These are phyloP conservation scores for Nannospalax galili DNA, from an alignment of 2,113 vertebrate genomes.

Conservation along the genomic window DNA sequence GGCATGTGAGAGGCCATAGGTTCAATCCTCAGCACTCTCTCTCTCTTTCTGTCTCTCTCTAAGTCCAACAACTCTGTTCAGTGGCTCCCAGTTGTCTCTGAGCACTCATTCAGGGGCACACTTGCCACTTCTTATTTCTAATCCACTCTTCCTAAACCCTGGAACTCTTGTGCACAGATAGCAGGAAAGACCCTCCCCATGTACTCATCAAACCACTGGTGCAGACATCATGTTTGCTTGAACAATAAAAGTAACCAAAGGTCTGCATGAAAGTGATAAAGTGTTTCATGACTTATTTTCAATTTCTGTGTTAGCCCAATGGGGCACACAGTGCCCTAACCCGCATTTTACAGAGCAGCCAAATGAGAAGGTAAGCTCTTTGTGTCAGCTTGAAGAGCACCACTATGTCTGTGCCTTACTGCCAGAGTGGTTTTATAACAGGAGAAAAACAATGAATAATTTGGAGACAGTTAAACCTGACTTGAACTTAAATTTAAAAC, in stretches of 20 bases:
- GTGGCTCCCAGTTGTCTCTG: not conserved
- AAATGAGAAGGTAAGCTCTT: not conserved
- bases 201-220: not conserved
- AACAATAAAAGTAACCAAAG: not conserved
- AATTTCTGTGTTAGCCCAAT: too few relatives aligned
- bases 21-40: not conserved
- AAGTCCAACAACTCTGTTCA: not conserved
- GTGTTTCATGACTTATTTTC: not conserved
- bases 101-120: not conserved
- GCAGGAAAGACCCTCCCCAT: not conserved
- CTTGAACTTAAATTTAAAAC: slow-evolving; percentile 17
- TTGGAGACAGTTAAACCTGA: slow-evolving; percentile 8
- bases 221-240: not conserved
- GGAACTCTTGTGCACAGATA: too few relatives aligned
- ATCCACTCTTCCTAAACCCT: not conserved
- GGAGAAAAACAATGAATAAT: not conserved
- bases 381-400: not conserved
- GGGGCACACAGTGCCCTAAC: not conserved
- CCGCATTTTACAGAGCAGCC: not conserved
- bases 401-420: too few relatives aligned
- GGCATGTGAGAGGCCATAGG: too few relatives aligned
- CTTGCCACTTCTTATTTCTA: not conserved
- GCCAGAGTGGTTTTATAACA: not conserved
- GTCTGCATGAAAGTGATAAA: too few relatives aligned
- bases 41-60: not conserved